Percentiles rank a stretch among this genome's conserved stretches.
Conservation (phyloP, 2,888 invertebrate genomes). For the Biston betularia region DNA sequence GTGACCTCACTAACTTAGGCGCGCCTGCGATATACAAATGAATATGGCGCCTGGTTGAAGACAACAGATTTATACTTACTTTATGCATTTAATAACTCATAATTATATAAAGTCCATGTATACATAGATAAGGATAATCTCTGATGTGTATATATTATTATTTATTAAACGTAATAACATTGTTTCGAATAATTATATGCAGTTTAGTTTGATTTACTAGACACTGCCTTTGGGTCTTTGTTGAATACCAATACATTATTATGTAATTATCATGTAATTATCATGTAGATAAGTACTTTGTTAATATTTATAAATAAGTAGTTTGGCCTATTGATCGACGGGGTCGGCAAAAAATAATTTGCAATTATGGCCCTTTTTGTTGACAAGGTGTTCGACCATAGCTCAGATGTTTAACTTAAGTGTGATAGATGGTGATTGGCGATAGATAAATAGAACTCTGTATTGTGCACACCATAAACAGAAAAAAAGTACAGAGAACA, state of each 20-base stretch:
- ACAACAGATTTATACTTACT: slow-evolving; percentile 9
- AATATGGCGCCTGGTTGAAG: slow-evolving; percentile 15
- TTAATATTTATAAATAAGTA: slow-evolving; percentile 21
- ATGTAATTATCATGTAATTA: slow-evolving; percentile 4
- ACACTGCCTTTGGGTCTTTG: slow-evolving; percentile 8
- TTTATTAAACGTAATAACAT: slow-evolving; percentile 25
- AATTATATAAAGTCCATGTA: slow-evolving; percentile 25
- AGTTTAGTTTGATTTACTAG: slow-evolving; percentile 26
- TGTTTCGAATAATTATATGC: slow-evolving; percentile 8
- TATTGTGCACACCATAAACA: too few relatives aligned
- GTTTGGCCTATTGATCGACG: neutral
- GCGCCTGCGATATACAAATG: neutral
- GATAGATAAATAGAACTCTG: too few relatives aligned
- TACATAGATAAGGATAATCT: slow-evolving; percentile 24
- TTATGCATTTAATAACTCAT: slow-evolving; percentile 23
- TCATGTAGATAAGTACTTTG: slow-evolving; percentile 15
- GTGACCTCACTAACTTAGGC: neutral
- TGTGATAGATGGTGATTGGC: too few relatives aligned
- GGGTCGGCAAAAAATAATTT: neutral
- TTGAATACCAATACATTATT: slow-evolving; percentile 2
- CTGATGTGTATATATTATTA: neutral
- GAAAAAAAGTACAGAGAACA: too few relatives aligned
- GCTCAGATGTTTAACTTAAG: too few relatives aligned
- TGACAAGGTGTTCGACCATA: too few relatives aligned
- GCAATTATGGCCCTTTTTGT: too few relatives aligned